Base-by-base conservation (phyloP, 2,888 invertebrate species). In the Sphaerophoria taeniata region DNA sequence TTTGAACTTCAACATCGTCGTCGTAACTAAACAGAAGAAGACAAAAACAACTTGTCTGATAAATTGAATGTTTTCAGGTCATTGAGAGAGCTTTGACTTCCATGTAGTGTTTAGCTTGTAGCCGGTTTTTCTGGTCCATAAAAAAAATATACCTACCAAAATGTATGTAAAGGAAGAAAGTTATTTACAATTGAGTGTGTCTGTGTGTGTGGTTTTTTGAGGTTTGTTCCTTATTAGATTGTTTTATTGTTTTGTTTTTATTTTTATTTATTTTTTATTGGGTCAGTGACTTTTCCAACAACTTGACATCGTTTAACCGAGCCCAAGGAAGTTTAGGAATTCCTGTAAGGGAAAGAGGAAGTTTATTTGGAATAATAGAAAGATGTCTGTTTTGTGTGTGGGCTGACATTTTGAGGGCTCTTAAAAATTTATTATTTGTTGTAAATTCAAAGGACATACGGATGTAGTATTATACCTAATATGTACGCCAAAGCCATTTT, bases 61-160 rank as follows among this genome's bases (percentile, higher is more conserved):
- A 63, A 75, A 69, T 61, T n/a, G 43, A 65, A 70, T 56, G 9
- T 65, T 70, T 75, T 63, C 67, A 56, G 45, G 53, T 55, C 73
- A 69, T 69, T 74, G 47, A 55, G 45, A 67, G 55, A 43, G 61
- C 63, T 81, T 81, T 81, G 76, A 76, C 76, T 71, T 24, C 24
- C 24, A 24, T 24, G 24, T 2, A 24, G 24, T 24, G 24, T 24
- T 45, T 7, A 24, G 6, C 1, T 6, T 45, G 16, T 33, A 74
- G 39, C 81, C 39, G 69, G 80, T 71, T 75, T 63, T 75, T 80
- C 70, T 45, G 49, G 75, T 80, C 43, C 47, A 58, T 12, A 34
- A 58, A n/a, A 53, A 43, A 7, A 43, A 5, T 16, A 49, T 6
- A 9, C 9, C 9, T 11, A 43, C 39, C 9, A 43, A 43, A 43